Base-by-base conservation (phyloP, 2,113 vertebrate genomes). In the Gallinago jamesoni region DNA sequence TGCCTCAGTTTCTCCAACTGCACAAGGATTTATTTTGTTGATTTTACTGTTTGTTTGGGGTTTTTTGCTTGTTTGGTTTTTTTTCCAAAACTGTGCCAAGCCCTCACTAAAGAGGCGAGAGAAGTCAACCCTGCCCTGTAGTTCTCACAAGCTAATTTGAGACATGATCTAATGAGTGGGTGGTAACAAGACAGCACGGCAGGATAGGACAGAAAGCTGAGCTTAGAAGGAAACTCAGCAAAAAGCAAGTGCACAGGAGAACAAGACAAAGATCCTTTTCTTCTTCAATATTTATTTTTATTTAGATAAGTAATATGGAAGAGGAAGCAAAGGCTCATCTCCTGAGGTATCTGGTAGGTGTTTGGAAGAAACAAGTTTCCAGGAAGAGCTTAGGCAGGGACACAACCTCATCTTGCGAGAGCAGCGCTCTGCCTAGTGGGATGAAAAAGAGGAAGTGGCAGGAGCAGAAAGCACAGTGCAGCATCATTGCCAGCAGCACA, bases 141-240 rank as follows among this genome's bases (percentile, higher is more conserved):
- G 48, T 21, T 86, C 86, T 91, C 10, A 3, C 53, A 47, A 72
- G 66, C 83, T 94, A 95, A 97, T 97, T 97, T 95, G 88, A 95
- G 83, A 82, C 76, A 75, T 93, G 94, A 87, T 70, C 88, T 92
- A 92, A 94, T 78, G 60, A 84, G 85, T 89, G 88, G 79, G 83
- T 96, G 90, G 90, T 78, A 92, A 95, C 70, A 90, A 52, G 52
- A 48, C 64, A 78, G 62, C 2, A 15, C 90, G 50, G 88, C 13
- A 0, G 53, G 64, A 84, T 48, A 22, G 69, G 56, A 90, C 48
- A 68, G 66, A 52, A 90, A 78, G 73, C 12, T 43, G 33, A 63
- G 20, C 9, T 75, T 37, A 78, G 48, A 48, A 84, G 60, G 68
- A 81, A 96, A 86, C 33, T 68, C n/a, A 57, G 83, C 39, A 89